Base-by-base conservation (phyloP, 2,888 invertebrate species). In the Athalia circularis region DNA sequence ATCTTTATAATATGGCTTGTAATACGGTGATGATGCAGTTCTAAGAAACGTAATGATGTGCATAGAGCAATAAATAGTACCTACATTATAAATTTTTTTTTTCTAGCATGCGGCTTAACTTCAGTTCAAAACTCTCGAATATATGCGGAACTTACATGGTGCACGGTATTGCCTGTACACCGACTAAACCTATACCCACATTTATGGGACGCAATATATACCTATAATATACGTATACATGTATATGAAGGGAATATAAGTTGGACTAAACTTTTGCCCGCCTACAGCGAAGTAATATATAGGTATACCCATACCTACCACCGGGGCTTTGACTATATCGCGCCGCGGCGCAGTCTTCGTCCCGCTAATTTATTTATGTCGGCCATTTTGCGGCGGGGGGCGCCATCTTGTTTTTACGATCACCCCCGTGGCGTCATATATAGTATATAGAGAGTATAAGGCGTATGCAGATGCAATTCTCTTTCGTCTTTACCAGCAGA, bases 331-430 rank as follows among this genome's bases (percentile, higher is more conserved):
- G 29, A 29, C 29, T 29, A 29, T 29, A 29, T 29, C 29, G 29
- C 29, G 29, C 43, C 13, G 57, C 80, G 77, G 77, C 77, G 65
- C 76, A 65, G 78, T 78, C 80, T 75, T 67, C 79, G 78, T 81
- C 78, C 77, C 79, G 81, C 81, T 84, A 83, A 81, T 87, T 88
- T 88, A 88, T 88, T 88, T 86, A 88, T 84, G 83, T 79, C 86
- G 82, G 86, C 88, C 88, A 88, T 88, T 88, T 87, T 86, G 87
- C 83, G 85, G 86, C 85, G 83, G 82, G 83, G 81, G 81, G 76
- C 83, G 86, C 88, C 88, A 89, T 89, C 84, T 88, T 89, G 87
- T 85, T 89, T 89, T 88, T 88, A 87, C 85, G 84, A 85, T 84
- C 84, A 84, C 82, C 85, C 84, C 81, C 82, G 81, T 77, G 68